Evolutionary conservation across 2,888 invertebrate species (phyloP), one percentile per base, ranked within the genome.

Genomic region (Scotopteryx bipunctaria): DNA sequence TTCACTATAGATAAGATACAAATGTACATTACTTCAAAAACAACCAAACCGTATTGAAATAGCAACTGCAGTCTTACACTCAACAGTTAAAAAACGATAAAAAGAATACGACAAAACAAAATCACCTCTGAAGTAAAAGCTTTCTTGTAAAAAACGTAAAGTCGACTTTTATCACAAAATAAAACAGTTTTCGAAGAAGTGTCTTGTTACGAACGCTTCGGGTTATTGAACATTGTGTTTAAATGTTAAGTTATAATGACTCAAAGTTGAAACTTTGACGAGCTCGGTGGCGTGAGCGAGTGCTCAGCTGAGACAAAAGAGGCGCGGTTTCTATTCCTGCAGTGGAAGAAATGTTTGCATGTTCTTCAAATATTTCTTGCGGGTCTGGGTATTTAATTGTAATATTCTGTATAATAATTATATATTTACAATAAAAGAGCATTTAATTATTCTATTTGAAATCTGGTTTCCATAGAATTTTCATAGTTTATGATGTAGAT

Each of bases 81-180:
- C 2, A 32, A 29, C 17, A 25, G 37, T 42, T 45, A 44, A 43
- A 41, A 48, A 52, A 31, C 33, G n/a, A 36, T 33, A 38, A 35
- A 50, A 36, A 41, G 33, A 42, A 47, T 52, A 45, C 29, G 27
- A 13, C 27, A 48, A 19, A 41, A 49, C 44, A 40, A 43, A 40
- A 57, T 42, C 35, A 48, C 44, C 16, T 46, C 29, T 35, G 37
- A 50, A 54, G 36, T 47, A 51, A 57, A 51, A 51, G 37, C 45
- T 42, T 44, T 25, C 37, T 49, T 23, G 43, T 52, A 59, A 59
- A 55, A 40, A 31, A 35, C 37, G 40, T 32, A 57, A 51, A 36
- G 41, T 36, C 47, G 55, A 52, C 37, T 58, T 59, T 53, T 59
- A 55, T 52, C 57, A 57, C 50, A 31, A 51, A 52, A 53, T 55